Evolutionary conservation across 1,140 invertebrate genomes (phyloP), one percentile per base, ranked within the genome.

Genomic region (Neuroterus valhalla): DNA sequence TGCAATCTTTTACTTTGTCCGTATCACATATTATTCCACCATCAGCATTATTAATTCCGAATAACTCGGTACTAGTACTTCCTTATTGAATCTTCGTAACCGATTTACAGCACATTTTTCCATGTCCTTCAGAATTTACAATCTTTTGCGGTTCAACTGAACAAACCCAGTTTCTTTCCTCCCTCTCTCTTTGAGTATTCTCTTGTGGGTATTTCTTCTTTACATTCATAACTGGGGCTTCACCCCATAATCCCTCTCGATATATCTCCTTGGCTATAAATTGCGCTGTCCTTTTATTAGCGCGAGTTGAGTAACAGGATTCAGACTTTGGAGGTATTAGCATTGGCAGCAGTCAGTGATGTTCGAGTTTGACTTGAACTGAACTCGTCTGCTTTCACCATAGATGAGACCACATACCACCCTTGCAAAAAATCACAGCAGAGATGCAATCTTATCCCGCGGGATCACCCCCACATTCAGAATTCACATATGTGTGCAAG

Each of bases 361-460:
- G 46, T 48, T n/a, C 17, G 6, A 6, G 23, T 55, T 14, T 3
- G 21, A 14, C 21, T 31, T 26, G 21, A 62, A 62, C 52, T 55
- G 52, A 23, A 55, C 55, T 62, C 21, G 55, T 62, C 55, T 62
- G 55, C 55, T 62, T 31, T 62, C 26, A 15, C 31, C 26, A 31
- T 23, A 62, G n/a, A 31, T 14, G 31, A 75, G 73, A 80, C 68
- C 76, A 80, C 46, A 66, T 12, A 74, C 66, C 69, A 80, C 76
- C 79, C 79, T 78, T 70, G 72, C 42, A 76, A 74, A 68, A 72
- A 74, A 71, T 78, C 72, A 73, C 74, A 52, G 73, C 74, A 77
- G 82, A 85, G 83, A 86, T 87, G 85, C 85, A 84, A 85, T 86
- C 85, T 84, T 85, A 84, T 85, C 85, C 78, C 81, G 81, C 81